Conservation (phyloP, 2,113 vertebrate genomes). For the Leucosticte australis region DNA sequence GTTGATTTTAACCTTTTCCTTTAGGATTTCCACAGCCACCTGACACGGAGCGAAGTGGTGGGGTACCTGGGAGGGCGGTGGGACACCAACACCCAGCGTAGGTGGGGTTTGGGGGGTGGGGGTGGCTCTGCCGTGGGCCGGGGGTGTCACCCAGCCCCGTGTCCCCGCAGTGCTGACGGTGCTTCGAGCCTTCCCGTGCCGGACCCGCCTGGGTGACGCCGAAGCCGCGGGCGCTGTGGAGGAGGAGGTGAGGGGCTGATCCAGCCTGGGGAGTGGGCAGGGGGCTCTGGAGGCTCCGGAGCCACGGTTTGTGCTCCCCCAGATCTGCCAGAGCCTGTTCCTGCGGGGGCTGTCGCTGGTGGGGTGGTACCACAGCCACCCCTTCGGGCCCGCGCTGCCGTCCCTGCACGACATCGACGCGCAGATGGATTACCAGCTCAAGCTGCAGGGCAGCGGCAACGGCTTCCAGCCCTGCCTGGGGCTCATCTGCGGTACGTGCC, state of each 20-base stretch:
- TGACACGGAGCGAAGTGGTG: conserved; percentile 93
- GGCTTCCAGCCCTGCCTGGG: conserved; percentile 95
- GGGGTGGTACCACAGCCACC: conserved; percentile 98
- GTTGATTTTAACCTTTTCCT: not conserved
- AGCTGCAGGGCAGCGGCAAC: conserved; percentile 90
- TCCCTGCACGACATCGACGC: conserved; percentile 93
- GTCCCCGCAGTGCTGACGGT: conserved; percentile 86
- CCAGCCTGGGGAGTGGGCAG: accelerated
- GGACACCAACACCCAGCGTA: conserved; percentile 93
- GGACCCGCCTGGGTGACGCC: conserved; percentile 84
- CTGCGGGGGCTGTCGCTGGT: conserved; percentile 91
- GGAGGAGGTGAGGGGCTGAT: conserved; percentile 81
- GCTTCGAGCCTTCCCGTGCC: conserved; percentile 90
- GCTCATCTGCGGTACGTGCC: conserved; percentile 87
- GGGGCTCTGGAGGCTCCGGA: accelerated
- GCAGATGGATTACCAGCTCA: conserved; percentile 96
- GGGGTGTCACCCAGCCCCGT: not conserved
- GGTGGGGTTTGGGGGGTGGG: not conserved
- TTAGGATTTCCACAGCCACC: conserved; percentile 95
- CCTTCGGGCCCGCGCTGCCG: conserved; percentile 85
- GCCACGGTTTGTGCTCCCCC: not conserved
- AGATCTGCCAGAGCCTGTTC: conserved; percentile 96
- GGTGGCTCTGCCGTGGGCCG: not conserved
- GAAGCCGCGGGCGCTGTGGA: conserved; percentile 81
- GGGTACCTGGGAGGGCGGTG: conserved; percentile 95